phyloP scores from a whole-genome alignment of 2,113 vertebrate genomes.

The Vombatus ursinus region DNA sequence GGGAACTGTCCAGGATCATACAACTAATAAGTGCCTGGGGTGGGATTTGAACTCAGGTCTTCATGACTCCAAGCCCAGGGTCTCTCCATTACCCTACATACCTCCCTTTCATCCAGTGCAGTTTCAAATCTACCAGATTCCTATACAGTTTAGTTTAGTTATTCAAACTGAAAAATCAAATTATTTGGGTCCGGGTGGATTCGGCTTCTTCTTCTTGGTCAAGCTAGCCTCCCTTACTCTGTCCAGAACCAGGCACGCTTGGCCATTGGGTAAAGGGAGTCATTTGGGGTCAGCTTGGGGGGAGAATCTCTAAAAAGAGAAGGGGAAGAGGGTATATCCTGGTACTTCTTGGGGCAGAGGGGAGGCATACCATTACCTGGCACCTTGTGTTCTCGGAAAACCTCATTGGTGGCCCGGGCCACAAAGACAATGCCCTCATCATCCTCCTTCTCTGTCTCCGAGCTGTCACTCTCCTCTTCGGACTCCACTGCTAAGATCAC shows the following conservation, averaged over 20 bases:
- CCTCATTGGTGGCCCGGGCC: conserved; percentile 89
- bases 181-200: background rate
- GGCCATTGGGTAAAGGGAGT: conserved; percentile 6
- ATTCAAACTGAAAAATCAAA: background rate
- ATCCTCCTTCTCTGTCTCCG: conserved; percentile 90
- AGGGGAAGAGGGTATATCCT: background rate
- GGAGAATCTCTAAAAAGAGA: background rate
- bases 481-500: conserved; percentile 85
- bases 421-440: conserved; percentile 95
- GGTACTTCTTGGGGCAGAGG: background rate
- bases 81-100: background rate
- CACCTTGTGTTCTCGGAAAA: conserved; percentile 87
- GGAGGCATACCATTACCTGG: conserved; percentile 83
- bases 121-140: background rate
- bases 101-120: background rate
- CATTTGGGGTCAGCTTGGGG: conserved; percentile 6
- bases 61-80: background rate
- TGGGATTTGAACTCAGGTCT: background rate
- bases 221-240: background rate
- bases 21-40: accelerated
- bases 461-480: conserved; percentile 87
- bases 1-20: background rate
- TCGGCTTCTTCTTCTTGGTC: background rate
- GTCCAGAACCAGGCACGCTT: background rate
- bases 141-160: background rate